A percentile compares a stretch with the other conserved stretches of the same genome.
phyloP scores from a whole-genome alignment of 2,888 invertebrate genomes.

The Aporophyla nigra region DNA sequence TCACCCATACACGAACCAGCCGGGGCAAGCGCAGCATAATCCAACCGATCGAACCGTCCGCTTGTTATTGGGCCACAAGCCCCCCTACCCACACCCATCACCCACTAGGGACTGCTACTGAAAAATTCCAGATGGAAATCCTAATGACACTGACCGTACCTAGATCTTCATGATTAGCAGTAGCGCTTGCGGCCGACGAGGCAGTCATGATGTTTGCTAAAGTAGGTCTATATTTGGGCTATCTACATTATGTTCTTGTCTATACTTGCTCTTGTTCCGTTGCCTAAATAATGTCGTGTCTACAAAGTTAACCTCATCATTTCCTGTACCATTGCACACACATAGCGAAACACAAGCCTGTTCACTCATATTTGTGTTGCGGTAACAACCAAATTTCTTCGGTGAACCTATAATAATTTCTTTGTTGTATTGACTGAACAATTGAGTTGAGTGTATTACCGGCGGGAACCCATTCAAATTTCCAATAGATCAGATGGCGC shows the following conservation, averaged over 20 bases:
- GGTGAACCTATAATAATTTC: constrained; percentile 54
- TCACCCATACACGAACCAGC: no score
- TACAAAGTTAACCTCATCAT: not conserved
- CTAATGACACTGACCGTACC: not conserved
- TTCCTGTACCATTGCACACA: not conserved
- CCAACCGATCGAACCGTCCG: no score
- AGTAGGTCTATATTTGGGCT: not conserved
- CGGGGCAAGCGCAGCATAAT: no score
- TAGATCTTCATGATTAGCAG: not conserved
- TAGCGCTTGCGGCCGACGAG: not conserved
- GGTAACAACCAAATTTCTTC: constrained; percentile 38
- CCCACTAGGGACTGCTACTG: no score
- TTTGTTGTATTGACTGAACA: constrained; percentile 67
- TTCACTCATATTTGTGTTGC: constrained; percentile 14
- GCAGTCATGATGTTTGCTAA: not conserved
- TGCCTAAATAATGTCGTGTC: not conserved
- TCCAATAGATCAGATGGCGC: constrained; percentile 72
- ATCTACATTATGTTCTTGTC: not conserved
- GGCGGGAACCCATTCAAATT: constrained; percentile 70
- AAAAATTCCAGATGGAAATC: not conserved
- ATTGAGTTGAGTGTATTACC: constrained; percentile 67
- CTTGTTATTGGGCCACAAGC: no score
- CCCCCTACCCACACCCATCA: no score
- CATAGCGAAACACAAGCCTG: not conserved
- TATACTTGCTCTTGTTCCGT: constrained; percentile 2